Conservation (phyloP, 2,113 vertebrate species). For the Drymodes brunneopygia region DNA sequence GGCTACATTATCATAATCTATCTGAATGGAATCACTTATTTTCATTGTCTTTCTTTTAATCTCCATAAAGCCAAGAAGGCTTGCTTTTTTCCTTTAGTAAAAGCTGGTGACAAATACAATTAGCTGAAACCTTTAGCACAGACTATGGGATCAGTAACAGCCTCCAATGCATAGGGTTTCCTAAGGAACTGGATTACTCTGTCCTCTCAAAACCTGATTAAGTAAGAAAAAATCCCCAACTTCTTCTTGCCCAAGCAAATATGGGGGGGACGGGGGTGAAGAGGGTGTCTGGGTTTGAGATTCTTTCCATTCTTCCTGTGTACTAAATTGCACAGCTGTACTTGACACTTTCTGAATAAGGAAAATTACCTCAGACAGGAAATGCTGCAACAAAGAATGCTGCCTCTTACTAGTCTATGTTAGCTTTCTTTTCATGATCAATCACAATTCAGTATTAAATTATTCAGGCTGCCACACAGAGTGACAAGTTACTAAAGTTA, state of each 20-base stretch:
- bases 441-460: background rate
- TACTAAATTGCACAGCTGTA: background rate
- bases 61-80: background rate
- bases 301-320: background rate
- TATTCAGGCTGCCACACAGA: background rate
- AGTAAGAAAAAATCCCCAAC: rapidly evolving
- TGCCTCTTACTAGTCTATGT: background rate
- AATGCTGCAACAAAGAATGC: background rate
- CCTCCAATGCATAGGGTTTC: background rate
- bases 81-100: background rate
- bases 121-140: background rate
- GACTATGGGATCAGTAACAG: background rate
- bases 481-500: background rate
- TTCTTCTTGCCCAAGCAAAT: background rate
- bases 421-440: background rate
- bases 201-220: background rate
- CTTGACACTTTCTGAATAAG: background rate
- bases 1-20: background rate
- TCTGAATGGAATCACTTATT: background rate
- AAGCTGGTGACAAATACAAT: background rate
- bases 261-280: rapidly evolving
- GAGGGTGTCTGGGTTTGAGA: background rate
- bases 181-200: background rate
- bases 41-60: background rate
- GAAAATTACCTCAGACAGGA: background rate